Evolutionary conservation across 1,140 invertebrate genomes (phyloP).

Genomic region (Phocides pigmalion): DNA sequence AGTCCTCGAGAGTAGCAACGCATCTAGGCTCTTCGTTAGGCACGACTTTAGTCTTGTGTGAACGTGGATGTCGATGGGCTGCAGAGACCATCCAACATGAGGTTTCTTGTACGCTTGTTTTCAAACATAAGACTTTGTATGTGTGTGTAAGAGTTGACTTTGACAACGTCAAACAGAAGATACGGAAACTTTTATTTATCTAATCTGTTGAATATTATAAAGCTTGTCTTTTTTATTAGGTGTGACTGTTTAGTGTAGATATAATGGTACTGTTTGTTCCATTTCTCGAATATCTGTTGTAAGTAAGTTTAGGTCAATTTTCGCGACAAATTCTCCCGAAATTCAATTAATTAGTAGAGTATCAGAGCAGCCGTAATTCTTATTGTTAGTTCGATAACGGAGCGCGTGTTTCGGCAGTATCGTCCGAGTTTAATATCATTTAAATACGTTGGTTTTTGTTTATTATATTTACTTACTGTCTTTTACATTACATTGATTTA

Average conservation of each 20-base stretch:
- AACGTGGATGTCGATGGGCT: too few species aligned
- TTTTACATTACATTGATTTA: too few species aligned
- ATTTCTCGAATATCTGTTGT: slow-evolving; percentile 32
- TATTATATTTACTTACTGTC: background rate
- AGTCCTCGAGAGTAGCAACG: too few species aligned
- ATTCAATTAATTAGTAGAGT: slow-evolving; percentile 82
- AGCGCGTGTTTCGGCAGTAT: slow-evolving; percentile 48
- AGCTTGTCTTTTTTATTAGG: background rate
- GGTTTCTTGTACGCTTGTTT: too few species aligned
- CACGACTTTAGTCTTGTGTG: too few species aligned
- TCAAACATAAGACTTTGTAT: too few species aligned
- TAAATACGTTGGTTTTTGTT: background rate
- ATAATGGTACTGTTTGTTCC: slow-evolving; percentile 1
- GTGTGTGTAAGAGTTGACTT: too few species aligned
- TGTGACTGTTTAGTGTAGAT: slow-evolving; percentile 22
- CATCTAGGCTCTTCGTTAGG: too few species aligned
- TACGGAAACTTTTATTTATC: too few species aligned
- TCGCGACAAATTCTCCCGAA: slow-evolving; percentile 83
- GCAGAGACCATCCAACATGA: too few species aligned
- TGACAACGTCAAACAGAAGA: too few species aligned
- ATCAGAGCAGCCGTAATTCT: slow-evolving; percentile 61
- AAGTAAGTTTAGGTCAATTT: slow-evolving; percentile 81
- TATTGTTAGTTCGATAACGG: slow-evolving; percentile 45
- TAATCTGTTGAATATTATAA: slow-evolving; percentile 9
- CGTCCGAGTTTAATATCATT: background rate